phyloP scores from a whole-genome alignment of 2,888 invertebrate genomes.

The Megaustenia siamemsis region DNA sequence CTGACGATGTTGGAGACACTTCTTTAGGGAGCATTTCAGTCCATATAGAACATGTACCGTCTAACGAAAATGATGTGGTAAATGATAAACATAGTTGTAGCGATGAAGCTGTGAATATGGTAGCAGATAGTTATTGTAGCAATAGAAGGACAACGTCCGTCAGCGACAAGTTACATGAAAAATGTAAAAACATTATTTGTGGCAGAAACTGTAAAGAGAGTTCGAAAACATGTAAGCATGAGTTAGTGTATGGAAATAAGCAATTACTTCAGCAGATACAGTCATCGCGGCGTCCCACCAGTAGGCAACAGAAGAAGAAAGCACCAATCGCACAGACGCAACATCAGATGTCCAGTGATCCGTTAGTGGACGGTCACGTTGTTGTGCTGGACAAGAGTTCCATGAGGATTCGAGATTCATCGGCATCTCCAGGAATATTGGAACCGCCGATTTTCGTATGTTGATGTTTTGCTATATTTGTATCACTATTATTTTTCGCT shows the following conservation, averaged over 20 bases:
- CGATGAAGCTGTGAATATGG: background rate
- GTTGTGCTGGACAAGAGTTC: slow-evolving; percentile 11
- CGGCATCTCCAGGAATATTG: background rate
- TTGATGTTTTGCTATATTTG: background rate
- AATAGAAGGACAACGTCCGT: background rate
- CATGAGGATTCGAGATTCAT: background rate
- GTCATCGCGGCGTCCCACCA: background rate
- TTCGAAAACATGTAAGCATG: background rate
- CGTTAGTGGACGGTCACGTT: background rate
- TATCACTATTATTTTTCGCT: background rate
- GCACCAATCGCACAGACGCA: background rate
- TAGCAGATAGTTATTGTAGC: background rate
- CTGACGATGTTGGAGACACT: background rate
- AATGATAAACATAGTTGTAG: background rate
- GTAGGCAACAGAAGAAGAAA: background rate
- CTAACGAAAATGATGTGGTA: background rate
- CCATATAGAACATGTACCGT: background rate
- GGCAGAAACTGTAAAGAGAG: background rate
- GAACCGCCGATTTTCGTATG: background rate
- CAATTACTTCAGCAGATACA: background rate
- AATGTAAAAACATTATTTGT: background rate
- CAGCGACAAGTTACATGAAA: background rate
- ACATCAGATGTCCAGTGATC: background rate
- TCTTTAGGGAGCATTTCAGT: no score
- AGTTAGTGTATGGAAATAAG: background rate